Percentiles rank a stretch among this genome's conserved stretches.
These are phyloP conservation scores for Pristionchus entomophagus DNA, from an alignment of 2,888 invertebrate genomes.

Conservation along the genomic window DNA sequence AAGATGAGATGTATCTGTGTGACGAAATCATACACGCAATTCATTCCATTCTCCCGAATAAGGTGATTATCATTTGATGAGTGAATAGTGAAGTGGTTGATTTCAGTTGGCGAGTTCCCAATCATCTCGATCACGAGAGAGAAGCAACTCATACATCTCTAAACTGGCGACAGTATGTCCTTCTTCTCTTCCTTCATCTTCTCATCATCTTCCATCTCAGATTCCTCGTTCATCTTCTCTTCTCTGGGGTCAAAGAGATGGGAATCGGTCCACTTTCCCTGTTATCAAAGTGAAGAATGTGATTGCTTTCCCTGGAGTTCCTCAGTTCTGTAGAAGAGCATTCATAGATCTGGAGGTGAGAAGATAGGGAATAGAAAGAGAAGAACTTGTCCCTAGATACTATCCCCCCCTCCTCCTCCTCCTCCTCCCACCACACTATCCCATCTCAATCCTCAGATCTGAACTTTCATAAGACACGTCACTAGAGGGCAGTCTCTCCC, in stretches of 20 bases:
- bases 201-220: constrained; percentile 61
- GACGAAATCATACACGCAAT: constrained; percentile 77
- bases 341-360: constrained; percentile 77
- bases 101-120: constrained; percentile 70
- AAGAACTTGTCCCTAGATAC: neutral
- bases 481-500: neutral
- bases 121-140: constrained; percentile 52
- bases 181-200: neutral
- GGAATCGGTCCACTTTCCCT: constrained; percentile 79
- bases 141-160: neutral
- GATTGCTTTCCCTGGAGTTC: constrained; percentile 84
- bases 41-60: constrained; percentile 73
- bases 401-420: no score
- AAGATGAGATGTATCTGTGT: constrained; percentile 76
- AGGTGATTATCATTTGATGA: constrained; percentile 5
- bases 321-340: constrained; percentile 79
- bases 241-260: constrained; percentile 77
- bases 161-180: constrained; percentile 28
- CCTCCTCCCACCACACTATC: no score
- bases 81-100: no score
- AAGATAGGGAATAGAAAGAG: neutral
- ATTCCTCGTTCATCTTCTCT: constrained; percentile 78
- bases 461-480: neutral
- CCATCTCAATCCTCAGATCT: neutral
- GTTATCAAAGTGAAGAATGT: constrained; percentile 81